phyloP scores from a whole-genome alignment of 2,888 invertebrate species.

The Apodemia zela region DNA sequence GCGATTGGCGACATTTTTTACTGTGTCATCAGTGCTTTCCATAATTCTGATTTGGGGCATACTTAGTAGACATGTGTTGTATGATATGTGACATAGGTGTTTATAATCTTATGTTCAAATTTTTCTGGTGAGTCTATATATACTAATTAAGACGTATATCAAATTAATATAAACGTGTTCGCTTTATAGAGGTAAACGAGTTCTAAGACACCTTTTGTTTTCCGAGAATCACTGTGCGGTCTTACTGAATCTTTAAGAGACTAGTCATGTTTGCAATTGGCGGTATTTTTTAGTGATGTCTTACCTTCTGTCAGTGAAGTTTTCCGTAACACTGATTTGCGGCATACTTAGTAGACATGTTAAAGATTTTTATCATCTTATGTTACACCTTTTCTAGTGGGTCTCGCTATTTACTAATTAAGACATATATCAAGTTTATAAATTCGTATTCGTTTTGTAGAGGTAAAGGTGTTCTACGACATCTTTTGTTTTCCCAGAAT shows the following conservation, averaged over 20 bases:
- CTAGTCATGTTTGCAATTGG: background rate
- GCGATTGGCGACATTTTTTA: too few relatives aligned
- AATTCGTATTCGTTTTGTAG: background rate
- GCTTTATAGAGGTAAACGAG: background rate
- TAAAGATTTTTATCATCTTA: too few relatives aligned
- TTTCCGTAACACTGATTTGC: too few relatives aligned
- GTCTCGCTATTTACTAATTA: constrained; percentile 9
- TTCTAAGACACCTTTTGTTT: constrained; percentile 7
- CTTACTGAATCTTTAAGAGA: background rate
- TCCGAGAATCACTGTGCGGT: background rate
- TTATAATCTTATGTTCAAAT: too few relatives aligned
- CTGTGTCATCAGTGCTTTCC: too few relatives aligned
- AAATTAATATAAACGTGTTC: background rate
- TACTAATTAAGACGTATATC: background rate
- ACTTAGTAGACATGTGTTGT: too few relatives aligned
- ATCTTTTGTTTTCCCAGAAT: constrained; percentile 8
- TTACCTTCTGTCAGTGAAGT: too few relatives aligned
- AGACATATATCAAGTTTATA: constrained; percentile 8
- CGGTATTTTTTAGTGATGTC: too few relatives aligned
- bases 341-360: too few relatives aligned
- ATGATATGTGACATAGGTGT: too few relatives aligned
- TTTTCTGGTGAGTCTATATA: too few relatives aligned
- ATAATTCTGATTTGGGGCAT: too few relatives aligned
- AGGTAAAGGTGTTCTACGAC: constrained; percentile 1
- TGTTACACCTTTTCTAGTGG: background rate